These are phyloP conservation scores for Eclectus roratus DNA, from an alignment of 2,113 vertebrate species.

Conservation along the genomic window DNA sequence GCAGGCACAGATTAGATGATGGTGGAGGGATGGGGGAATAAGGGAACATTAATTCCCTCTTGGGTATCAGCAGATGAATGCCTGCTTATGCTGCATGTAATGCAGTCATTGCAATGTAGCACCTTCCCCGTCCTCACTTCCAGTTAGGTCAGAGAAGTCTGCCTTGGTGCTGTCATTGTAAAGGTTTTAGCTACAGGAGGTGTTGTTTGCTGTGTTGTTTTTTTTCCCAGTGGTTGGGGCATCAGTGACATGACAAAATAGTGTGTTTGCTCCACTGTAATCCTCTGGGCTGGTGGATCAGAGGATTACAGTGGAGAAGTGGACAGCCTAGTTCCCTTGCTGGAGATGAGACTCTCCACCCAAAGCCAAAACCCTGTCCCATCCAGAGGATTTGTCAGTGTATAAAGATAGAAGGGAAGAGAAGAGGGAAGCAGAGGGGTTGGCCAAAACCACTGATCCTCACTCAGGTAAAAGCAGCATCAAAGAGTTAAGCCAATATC, in stretches of 20 bases:
- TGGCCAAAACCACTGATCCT: neutral
- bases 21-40: neutral
- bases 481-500: neutral
- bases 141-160: neutral
- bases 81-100: neutral
- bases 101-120: neutral
- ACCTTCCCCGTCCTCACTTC: neutral
- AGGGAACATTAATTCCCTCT: slow-evolving; percentile 8
- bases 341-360: neutral
- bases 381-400: neutral
- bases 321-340: neutral
- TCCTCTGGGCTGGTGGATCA: neutral
- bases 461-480: neutral
- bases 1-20: slow-evolving; percentile 3
- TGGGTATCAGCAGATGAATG: neutral
- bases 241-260: neutral
- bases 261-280: neutral
- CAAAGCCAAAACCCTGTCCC: neutral
- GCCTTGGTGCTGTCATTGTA: neutral
- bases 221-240: neutral
- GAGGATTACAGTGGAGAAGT: neutral
- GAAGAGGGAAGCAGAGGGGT: neutral
- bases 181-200: neutral
- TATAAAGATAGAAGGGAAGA: neutral
- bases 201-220: neutral